Evolutionary conservation across 2,797 vertebrate species (phyloP).

Genomic region (Enteromius treurensis): DNA sequence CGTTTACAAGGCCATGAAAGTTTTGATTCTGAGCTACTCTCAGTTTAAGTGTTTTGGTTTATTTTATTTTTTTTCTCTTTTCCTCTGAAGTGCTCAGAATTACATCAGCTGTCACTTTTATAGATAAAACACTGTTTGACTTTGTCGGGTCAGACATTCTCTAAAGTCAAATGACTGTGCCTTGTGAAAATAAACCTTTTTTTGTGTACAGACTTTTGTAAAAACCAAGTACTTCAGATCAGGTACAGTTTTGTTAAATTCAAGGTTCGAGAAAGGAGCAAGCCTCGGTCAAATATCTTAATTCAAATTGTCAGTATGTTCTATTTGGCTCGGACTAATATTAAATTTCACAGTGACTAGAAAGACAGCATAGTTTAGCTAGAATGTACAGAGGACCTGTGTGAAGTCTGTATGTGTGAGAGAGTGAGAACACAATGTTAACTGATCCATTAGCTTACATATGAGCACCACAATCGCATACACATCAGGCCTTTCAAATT

Average conservation of each 20-base stretch:
- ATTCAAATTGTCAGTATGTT: constrained; percentile 13
- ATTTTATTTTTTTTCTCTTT: too few species aligned
- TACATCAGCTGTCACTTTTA: constrained; percentile 36
- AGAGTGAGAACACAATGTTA: constrained; percentile 30
- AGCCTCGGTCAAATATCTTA: background rate
- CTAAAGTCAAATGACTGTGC: constrained; percentile 49
- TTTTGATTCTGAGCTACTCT: constrained; percentile 11
- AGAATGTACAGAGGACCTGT: constrained; percentile 51
- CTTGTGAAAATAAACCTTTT: constrained; percentile 41
- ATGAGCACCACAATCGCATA: constrained; percentile 36
- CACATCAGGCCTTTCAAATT: constrained; percentile 27
- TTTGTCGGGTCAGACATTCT: background rate
- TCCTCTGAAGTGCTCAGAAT: constrained; percentile 1
- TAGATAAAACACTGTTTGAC: constrained; percentile 13
- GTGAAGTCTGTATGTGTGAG: constrained; percentile 36
- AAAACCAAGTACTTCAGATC: background rate
- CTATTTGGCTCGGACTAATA: background rate
- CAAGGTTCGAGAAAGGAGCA: background rate
- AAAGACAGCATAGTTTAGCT: background rate
- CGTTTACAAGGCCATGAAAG: constrained; percentile 18
- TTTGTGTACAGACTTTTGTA: constrained; percentile 45
- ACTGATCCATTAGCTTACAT: constrained; percentile 31
- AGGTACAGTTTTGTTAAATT: constrained; percentile 37
- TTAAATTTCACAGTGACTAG: background rate
- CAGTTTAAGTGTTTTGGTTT: constrained; percentile 10